These are phyloP conservation scores for Nemotelus pantherinus DNA, from an alignment of 2,888 invertebrate genomes.

Conservation along the genomic window DNA sequence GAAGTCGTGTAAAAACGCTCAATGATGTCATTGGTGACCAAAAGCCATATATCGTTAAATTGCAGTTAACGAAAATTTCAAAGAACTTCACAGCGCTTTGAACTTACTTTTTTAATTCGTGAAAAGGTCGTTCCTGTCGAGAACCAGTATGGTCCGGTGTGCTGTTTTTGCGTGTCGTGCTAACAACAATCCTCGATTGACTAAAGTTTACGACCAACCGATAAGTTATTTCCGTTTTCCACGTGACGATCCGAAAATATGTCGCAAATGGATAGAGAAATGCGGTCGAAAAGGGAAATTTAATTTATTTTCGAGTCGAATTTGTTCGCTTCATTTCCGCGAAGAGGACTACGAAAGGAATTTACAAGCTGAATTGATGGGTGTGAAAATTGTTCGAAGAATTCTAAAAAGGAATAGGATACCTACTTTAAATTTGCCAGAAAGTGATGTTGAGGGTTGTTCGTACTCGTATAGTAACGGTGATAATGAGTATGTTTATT, in stretches of 20 bases:
- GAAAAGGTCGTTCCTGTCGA: too few species aligned
- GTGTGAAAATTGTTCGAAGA: not conserved
- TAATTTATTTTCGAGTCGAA: conserved; percentile 1
- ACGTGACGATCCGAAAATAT: not conserved
- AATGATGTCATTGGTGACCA: conserved; percentile 24
- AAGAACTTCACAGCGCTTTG: too few species aligned
- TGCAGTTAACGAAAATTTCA: not conserved
- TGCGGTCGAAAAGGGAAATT: conserved; percentile 23
- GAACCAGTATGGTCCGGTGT: conserved; percentile 15
- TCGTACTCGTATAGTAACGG: not conserved
- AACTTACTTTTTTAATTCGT: too few species aligned
- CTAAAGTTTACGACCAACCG: not conserved
- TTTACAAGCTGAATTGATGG: not conserved
- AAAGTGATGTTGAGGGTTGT: not conserved
- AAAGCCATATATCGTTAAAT: not conserved
- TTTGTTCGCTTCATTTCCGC: conserved; percentile 15
- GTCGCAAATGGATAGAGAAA: conserved; percentile 7
- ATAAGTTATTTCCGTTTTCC: conserved; percentile 32
- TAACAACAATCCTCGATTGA: not conserved
- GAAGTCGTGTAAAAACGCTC: too few species aligned
- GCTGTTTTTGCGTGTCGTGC: conserved; percentile 13
- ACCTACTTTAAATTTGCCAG: conserved; percentile 17
- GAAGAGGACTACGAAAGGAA: conserved; percentile 23
- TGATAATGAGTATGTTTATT: not conserved
- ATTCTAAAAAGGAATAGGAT: not conserved